phyloP scores from a whole-genome alignment of 30 jellyfish, hydroid and myxozoan genomes.

The Sanderia malayensis region DNA sequence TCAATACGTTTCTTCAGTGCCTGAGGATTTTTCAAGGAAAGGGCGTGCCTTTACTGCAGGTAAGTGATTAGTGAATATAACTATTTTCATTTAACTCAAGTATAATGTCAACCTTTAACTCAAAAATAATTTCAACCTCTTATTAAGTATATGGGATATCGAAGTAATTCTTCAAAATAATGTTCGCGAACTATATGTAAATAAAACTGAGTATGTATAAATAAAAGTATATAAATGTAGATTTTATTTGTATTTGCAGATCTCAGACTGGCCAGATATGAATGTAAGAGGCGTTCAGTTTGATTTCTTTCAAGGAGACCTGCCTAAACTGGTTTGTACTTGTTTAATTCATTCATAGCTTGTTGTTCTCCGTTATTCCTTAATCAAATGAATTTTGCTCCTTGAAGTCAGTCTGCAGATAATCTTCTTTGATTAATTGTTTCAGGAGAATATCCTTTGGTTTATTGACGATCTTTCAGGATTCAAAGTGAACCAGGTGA shows the following conservation, averaged over 20 bases:
- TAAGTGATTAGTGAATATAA: no score
- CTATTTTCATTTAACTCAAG: no score
- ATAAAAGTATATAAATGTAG: no score
- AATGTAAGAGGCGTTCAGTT: slow-evolving; percentile 57
- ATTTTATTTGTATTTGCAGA: slow-evolving; percentile 23
- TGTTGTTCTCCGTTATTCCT: no score
- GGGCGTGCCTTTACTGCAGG: slow-evolving; percentile 84
- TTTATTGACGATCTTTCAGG: slow-evolving; percentile 46
- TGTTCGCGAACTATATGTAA: no score
- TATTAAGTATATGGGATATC: no score
- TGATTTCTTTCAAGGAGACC: slow-evolving; percentile 58
- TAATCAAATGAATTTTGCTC: not conserved
- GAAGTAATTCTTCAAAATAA: no score
- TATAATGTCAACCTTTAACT: no score
- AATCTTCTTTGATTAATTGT: no score
- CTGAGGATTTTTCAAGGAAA: slow-evolving; percentile 72
- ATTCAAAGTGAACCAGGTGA: slow-evolving; percentile 71
- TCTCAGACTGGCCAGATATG: slow-evolving; percentile 51
- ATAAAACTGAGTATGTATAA: no score
- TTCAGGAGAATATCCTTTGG: slow-evolving; percentile 39
- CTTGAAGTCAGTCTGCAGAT: not conserved
- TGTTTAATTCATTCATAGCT: no score
- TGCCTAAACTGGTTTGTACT: slow-evolving; percentile 50
- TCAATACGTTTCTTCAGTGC: slow-evolving; percentile 75
- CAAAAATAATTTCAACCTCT: no score